Percentiles rank a stretch among this genome's conserved stretches.
Evolutionary conservation across 2,888 invertebrate species (phyloP).

Genomic region (Lysandra bellargus): DNA sequence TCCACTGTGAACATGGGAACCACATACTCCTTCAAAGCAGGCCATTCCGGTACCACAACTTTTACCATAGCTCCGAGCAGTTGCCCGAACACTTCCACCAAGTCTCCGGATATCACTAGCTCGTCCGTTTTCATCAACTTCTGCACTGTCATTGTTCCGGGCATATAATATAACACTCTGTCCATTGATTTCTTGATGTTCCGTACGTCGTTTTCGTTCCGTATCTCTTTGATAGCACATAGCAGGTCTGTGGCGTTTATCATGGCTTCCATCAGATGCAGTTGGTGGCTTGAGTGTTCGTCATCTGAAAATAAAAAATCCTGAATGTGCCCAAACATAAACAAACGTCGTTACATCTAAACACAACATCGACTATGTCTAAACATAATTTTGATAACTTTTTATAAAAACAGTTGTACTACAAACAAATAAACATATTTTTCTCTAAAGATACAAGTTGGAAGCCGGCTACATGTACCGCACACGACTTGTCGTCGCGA

Average conservation of each 20-base stretch:
- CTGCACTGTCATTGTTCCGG: conserved; percentile 84
- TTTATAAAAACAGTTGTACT: too few relatives aligned
- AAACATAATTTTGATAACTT: neutral
- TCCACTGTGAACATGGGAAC: conserved; percentile 76
- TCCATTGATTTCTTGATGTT: conserved; percentile 47
- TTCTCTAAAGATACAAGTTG: too few relatives aligned
- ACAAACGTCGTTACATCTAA: conserved; percentile 43
- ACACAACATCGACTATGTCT: conserved; percentile 35
- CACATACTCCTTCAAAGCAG: conserved; percentile 68
- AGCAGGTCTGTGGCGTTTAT: conserved; percentile 56
- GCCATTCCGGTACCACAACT: conserved; percentile 81
- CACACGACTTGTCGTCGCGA: too few relatives aligned
- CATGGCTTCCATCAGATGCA: conserved; percentile 47
- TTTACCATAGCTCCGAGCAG: conserved; percentile 73
- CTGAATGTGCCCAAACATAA: conserved; percentile 76
- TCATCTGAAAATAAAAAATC: conserved; percentile 64
- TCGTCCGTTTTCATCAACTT: conserved; percentile 80
- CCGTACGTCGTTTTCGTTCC: conserved; percentile 55
- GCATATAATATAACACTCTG: conserved; percentile 54
- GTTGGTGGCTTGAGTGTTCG: conserved; percentile 41
- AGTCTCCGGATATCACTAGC: conserved; percentile 49
- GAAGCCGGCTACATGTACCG: too few relatives aligned
- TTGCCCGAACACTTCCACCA: conserved; percentile 70
- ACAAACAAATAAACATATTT: too few relatives aligned
- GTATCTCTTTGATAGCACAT: conserved; percentile 53